phyloP scores from a whole-genome alignment of 2,888 invertebrate species.

The Muschampia plurimacula region DNA sequence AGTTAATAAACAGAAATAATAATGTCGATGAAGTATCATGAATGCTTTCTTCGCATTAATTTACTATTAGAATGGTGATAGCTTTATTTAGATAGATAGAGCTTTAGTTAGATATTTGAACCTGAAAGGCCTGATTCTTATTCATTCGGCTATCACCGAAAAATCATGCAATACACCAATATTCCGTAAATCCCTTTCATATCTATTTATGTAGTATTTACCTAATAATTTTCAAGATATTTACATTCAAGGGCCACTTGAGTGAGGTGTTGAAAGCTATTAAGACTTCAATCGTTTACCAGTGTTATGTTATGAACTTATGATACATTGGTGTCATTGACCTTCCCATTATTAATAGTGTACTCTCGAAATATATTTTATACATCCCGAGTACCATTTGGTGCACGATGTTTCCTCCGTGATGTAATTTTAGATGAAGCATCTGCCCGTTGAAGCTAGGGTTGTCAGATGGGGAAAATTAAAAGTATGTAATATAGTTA shows the following conservation, averaged over 20 bases:
- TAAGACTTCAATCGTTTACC: constrained; percentile 30
- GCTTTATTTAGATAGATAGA: no score
- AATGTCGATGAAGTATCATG: no score
- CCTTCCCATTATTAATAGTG: constrained; percentile 40
- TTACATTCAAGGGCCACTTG: constrained; percentile 13
- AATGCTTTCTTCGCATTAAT: no score
- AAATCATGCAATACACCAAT: not conserved
- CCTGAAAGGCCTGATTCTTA: no score
- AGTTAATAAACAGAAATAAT: no score
- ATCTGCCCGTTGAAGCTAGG: constrained; percentile 19
- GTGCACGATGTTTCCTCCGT: constrained; percentile 24
- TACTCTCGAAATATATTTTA: constrained; percentile 30
- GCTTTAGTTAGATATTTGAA: no score
- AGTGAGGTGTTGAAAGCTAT: constrained; percentile 34
- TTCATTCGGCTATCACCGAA: no score
- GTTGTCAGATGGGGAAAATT: constrained; percentile 3
- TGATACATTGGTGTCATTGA: constrained; percentile 39
- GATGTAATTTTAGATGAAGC: constrained; percentile 37
- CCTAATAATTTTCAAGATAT: not conserved
- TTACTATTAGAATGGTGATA: no score
- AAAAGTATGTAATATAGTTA: no score
- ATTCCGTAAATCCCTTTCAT: not conserved
- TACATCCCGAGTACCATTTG: constrained; percentile 24
- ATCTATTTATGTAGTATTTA: not conserved
- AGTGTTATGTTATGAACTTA: constrained; percentile 26